Percentiles rank a stretch among this genome's conserved stretches.
Evolutionary conservation across 2,888 invertebrate species (phyloP).

Genomic region (Caenorhabditis parvicauda): DNA sequence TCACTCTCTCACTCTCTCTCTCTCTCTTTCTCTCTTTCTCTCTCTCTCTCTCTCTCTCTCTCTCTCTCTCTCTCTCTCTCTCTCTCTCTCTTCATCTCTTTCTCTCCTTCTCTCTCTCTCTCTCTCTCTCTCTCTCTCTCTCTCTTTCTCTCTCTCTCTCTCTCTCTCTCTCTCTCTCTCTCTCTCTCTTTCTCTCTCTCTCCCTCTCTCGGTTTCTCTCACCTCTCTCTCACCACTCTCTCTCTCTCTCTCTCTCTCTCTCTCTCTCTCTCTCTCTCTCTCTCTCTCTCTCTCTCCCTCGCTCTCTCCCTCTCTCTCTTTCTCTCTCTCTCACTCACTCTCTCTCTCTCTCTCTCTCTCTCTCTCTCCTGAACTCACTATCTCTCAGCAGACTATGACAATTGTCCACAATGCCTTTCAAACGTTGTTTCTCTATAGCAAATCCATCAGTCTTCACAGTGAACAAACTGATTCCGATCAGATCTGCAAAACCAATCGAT

Average conservation of each 20-base stretch:
- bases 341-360: conserved; percentile 1
- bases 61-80: conserved; percentile 1
- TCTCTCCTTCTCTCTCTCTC: background rate
- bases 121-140: conserved; percentile 2
- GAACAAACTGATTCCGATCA: conserved; percentile 54
- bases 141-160: background rate
- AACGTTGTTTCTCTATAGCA: conserved; percentile 55
- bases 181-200: conserved; percentile 1
- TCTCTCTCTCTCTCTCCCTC: background rate
- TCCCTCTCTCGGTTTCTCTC: background rate
- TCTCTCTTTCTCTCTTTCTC: no score
- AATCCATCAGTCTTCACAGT: conserved; percentile 54
- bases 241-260: conserved; percentile 3
- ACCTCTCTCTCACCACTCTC: background rate
- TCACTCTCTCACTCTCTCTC: no score
- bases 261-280: conserved; percentile 16
- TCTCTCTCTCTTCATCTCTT: background rate
- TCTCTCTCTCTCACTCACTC: conserved; percentile 4
- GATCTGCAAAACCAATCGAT: conserved; percentile 29
- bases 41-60: background rate
- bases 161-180: background rate
- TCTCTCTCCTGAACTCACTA: conserved; percentile 29
- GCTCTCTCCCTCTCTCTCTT: background rate
- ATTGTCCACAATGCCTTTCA: conserved; percentile 52
- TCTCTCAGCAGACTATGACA: conserved; percentile 56